Base-by-base conservation (phyloP, 92 coral and sea anemone species). In the Epizoanthus stellaris region DNA sequence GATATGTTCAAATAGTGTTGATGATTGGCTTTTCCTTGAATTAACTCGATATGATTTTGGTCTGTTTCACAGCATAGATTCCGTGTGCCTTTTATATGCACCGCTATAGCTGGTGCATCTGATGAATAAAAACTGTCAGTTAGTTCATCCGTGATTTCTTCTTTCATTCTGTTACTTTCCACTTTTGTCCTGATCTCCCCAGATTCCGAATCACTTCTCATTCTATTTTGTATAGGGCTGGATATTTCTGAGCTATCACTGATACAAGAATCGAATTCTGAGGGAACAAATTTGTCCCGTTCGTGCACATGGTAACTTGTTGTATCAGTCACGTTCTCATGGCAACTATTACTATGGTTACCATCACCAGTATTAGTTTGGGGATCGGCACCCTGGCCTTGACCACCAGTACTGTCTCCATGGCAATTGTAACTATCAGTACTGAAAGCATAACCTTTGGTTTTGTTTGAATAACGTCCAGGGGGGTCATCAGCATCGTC, bases 301-400 rank as follows among this genome's bases (percentile, higher is more conserved):
- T 72, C 63, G 19, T 61, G 12, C 12, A 10, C 36, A 5, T 67
- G 3, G 45, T 39, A 64, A 4, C 6, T 36, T 10, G 15, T 52
- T 52, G 12, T 52, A 52, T 52, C 56, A 52, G 14, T 2, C 56
- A 52, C 14, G 56, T 52, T 52, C 11, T 52, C 53, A 14, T 1
- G 30, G 34, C 67, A n/a, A 16, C 64, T 38, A 56, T 66, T 39
- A 49, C 64, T 30, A 12, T 85, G 86, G 13, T 79, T 85, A 42
- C 91, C 76, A 12, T 59, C 85, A 61, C 81, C 16, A 76, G 45
- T 47, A 16, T 34, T 21, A 8, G 72, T 4, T 49, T 16, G 67
- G 19, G 21, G 19, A 13, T 47, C 82, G 21, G 61, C 56, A 36
- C 71, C 45, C 81, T 60, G 42, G 16, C 30, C 1, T n/a, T 60